Evolutionary conservation across 2,888 invertebrate genomes (phyloP), one percentile per base, ranked within the genome.

Genomic region (Caenorhabditis sinica): DNA sequence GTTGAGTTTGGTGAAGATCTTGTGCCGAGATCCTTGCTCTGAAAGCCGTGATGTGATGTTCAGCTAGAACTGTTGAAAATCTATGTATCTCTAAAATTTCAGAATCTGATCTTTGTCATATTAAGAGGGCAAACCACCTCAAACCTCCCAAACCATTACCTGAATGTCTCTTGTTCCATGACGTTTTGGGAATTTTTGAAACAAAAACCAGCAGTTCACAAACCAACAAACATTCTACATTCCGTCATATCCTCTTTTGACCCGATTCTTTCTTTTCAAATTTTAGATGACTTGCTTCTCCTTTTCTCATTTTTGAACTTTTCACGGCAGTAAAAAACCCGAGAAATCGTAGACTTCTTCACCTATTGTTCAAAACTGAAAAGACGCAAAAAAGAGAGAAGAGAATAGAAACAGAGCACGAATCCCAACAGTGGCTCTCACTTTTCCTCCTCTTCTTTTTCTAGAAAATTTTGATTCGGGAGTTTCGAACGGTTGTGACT

Each of bases 301-400:
- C n/a, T n/a, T 17, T 15, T 49, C 68, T 68, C 68, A 68, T 68
- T 68, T 68, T 68, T 68, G 68, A 68, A 68, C 68, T 68, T 56
- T 56, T 69, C 69, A 56, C 53, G 69, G 40, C n/a, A 28, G 23
- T 25, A 40, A 43, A 69, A 25, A 40, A 56, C 5, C 25, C 56
- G 28, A 60, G 56, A 69, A 56, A 25, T 53, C 53, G 30, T 28
- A 51, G 66, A 66, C 69, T 13, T 40, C 40, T 69, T 56, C 28
- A 53, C 36, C 69, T 69, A 56, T 69, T 69, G 69, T 69, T 69
- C 69, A 36, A 56, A 23, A 53, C 40, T 25, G 36, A 53, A 69
- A 20, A 56, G 69, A 56, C 40, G 25, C 30, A 15, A 40, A 20
- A 51, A 68, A 20, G 30, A 25, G n/a, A 25, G 15, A 25, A 53